A percentile compares a stretch with the other conserved stretches of the same genome.
phyloP scores from a whole-genome alignment of 1,140 invertebrate species.

The Drosophila miranda region DNA sequence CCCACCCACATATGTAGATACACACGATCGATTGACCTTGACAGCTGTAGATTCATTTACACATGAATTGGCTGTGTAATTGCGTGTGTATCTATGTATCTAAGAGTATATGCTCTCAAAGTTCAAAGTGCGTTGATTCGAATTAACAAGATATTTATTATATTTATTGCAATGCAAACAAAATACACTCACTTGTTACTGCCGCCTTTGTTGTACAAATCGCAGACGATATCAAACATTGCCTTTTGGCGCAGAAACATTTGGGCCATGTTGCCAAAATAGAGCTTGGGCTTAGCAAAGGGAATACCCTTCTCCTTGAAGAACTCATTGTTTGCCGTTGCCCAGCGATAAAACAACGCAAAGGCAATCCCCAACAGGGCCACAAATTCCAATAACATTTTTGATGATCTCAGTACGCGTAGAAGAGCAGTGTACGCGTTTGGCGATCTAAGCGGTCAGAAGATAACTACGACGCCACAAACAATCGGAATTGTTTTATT shows the following conservation, averaged over 20 bases:
- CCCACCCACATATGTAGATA: neutral
- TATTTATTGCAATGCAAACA: neutral
- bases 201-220: slow-evolving; percentile 58
- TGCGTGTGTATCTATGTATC: too few relatives aligned
- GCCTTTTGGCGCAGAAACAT: slow-evolving; percentile 45
- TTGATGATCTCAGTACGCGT: neutral
- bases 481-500: slow-evolving; percentile 39
- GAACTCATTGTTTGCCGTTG: slow-evolving; percentile 58
- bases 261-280: slow-evolving; percentile 60
- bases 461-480: slow-evolving; percentile 42
- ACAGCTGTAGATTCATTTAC: neutral
- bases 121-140: slow-evolving; percentile 10
- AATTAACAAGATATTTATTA: neutral
- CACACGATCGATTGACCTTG: slow-evolving; percentile 27
- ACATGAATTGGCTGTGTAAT: too few relatives aligned
- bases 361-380: slow-evolving; percentile 39
- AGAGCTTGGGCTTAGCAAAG: slow-evolving; percentile 49
- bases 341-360: slow-evolving; percentile 67
- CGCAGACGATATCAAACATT: slow-evolving; percentile 61
- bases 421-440: slow-evolving; percentile 2
- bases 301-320: slow-evolving; percentile 65
- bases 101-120: neutral
- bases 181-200: slow-evolving; percentile 56
- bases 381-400: slow-evolving; percentile 62
- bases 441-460: slow-evolving; percentile 19